Evolutionary conservation across 2,888 invertebrate species (phyloP), one percentile per base, ranked within the genome.

Genomic region (Sinodicranocentrus sp.): DNA sequence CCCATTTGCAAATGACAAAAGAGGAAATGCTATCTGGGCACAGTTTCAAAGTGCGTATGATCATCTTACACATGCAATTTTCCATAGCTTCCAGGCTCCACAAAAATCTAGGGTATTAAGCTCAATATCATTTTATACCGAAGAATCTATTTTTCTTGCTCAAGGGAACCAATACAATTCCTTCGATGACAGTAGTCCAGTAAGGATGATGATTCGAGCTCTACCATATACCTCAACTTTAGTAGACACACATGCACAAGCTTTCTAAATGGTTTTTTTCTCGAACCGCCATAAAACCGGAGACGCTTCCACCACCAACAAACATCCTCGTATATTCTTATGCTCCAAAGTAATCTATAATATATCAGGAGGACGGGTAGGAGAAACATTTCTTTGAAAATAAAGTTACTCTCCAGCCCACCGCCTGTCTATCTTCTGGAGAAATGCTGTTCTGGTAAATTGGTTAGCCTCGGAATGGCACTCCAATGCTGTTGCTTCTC

Each of bases 381-480:
- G 5, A 48, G 2, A 48, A 48, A 48, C 15, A 48, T 15, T 6
- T n/a, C 48, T 15, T 39, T 2, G 48, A 48, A 48, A n/a, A 48
- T 10, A 48, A 23, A 57, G 57, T 57, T 23, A 28, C 65, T 43
- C 65, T 43, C 65, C 65, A 43, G 19, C n/a, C 48, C 15, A 48
- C 10, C 48, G n/a, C 15, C 48, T 48, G 48, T 48, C 48, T 48
- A n/a, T 57, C 57, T 23, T 52, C 21, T 3, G n/a, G 23, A 21
- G 52, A 25, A 48, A 23, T 26, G 23, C 61, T 78, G 78, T 68
- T 78, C 70, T 61, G 59, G 78, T 78, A 78, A 78, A 78, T 78
- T 78, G 78, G 61, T 59, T 78, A 70, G 76, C 67, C 67, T 73
- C 44, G 59, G 57, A 57, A 57, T 57, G 23, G 57, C 57, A 23